Base-by-base conservation (phyloP, 2,888 invertebrate species). In the Atethmia centrago region DNA sequence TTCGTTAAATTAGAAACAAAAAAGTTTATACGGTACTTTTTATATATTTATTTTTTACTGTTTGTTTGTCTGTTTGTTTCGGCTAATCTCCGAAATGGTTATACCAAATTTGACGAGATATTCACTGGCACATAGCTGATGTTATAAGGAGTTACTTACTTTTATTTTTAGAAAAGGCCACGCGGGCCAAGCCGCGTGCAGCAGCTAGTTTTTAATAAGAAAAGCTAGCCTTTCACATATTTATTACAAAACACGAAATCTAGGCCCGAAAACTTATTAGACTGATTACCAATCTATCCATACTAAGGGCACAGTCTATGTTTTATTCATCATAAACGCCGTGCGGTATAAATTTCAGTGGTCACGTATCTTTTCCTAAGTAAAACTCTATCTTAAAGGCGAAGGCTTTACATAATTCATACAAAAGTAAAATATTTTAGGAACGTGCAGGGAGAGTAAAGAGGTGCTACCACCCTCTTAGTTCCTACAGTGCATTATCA, bases 351-450 rank as follows among this genome's bases (percentile, higher is more conserved):
- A 36, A 79, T 66, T 79, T 70, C 58, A 79, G 53, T 55, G 74
- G 69, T 79, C 83, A 79, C 68, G 83, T 80, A 73, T 63, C 62
- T 45, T 64, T 78, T 67, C 25, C 49, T 64, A 64, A 79, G 74
- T 74, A 79, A 79, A 83, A 83, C 63, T 70, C 64, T 47, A 79
- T 81, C 83, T 67, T 82, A 36, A 64, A 74, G 75, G 56, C 55
- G 63, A 58, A 79, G 64, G 67, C 80, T 75, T 59, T 75, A 68
- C 71, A 75, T 75, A 79, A 81, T 81, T 83, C 66, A 74, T 53
- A 61, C 40, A 79, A 59, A 81, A 74, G 74, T 49, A 70, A 79
- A 70, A 64, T 79, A 68, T 83, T 83, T 70, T 64, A 61, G 51
- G 40, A 58, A 83, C 79, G 74, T 74, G 74, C 71, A 47, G 14